phyloP scores from a whole-genome alignment of 2,888 invertebrate genomes.

The Phrixothrix hirtus region DNA sequence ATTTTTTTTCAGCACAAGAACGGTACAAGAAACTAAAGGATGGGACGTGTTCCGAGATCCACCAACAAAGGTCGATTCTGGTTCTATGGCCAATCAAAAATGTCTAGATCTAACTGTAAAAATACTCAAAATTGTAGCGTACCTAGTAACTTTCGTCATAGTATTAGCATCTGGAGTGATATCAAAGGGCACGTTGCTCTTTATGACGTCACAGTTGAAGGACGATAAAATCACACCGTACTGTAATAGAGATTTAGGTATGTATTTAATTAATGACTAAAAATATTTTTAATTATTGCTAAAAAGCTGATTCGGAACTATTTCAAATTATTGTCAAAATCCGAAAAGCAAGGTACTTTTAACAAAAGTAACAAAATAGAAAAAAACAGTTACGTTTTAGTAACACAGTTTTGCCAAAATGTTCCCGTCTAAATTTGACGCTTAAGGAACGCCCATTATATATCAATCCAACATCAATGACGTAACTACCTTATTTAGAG shows the following conservation, averaged over 20 bases:
- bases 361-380: too few relatives aligned
- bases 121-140: constrained; percentile 81
- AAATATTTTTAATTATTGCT: too few relatives aligned
- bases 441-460: too few relatives aligned
- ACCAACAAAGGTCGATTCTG: constrained; percentile 85
- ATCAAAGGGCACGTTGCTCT: constrained; percentile 85
- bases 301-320: too few relatives aligned
- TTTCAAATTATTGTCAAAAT: too few relatives aligned
- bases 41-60: constrained; percentile 97
- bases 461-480: too few relatives aligned
- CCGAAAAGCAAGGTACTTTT: too few relatives aligned
- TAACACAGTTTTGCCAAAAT: too few relatives aligned
- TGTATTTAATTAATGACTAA: constrained; percentile 39
- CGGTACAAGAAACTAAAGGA: constrained; percentile 86
- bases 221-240: constrained; percentile 75
- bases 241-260: constrained; percentile 86
- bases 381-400: too few relatives aligned
- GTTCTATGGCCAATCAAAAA: constrained; percentile 85
- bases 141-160: constrained; percentile 80
- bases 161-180: constrained; percentile 85
- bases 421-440: too few relatives aligned
- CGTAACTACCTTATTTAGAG: too few relatives aligned
- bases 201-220: constrained; percentile 89
- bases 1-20: constrained; percentile 73
- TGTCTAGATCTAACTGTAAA: constrained; percentile 85